A percentile compares a stretch with the other conserved stretches of the same genome.
Evolutionary conservation across 2,888 invertebrate genomes (phyloP).

Genomic region (Polietes domitor): DNA sequence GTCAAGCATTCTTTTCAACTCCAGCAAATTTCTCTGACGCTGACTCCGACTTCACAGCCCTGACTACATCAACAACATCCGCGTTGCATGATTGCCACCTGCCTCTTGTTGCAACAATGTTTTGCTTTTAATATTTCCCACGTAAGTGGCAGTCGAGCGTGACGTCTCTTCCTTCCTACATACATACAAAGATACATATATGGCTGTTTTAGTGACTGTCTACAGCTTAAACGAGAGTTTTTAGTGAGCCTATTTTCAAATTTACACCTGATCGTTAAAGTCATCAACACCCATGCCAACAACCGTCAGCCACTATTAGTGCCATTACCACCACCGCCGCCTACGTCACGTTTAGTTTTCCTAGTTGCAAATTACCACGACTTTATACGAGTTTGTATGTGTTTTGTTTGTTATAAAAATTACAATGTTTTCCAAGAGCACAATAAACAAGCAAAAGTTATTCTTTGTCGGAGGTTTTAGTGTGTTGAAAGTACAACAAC

Average conservation of each 20-base stretch:
- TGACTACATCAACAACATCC: too few species aligned
- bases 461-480: constrained; percentile 38
- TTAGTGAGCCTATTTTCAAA: constrained; percentile 61
- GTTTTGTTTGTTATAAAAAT: constrained; percentile 54
- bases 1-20: too few species aligned
- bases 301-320: too few species aligned
- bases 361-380: constrained; percentile 48
- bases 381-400: too few species aligned
- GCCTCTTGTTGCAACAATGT: neutral
- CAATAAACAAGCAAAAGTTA: constrained; percentile 51
- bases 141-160: neutral
- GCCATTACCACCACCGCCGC: constrained; percentile 33
- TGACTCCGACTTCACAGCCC: too few species aligned
- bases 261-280: constrained; percentile 54
- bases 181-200: too few species aligned
- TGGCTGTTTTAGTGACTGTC: constrained; percentile 16
- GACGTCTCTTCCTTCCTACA: neutral
- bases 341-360: constrained; percentile 35
- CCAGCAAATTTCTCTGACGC: too few species aligned
- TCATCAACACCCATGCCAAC: neutral
- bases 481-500: constrained; percentile 42
- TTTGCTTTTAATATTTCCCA: neutral
- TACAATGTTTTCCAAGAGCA: constrained; percentile 58
- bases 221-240: constrained; percentile 40
- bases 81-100: too few species aligned